These are phyloP conservation scores for Aptenodytes patagonicus DNA, from an alignment of 2,113 vertebrate species.

Conservation along the genomic window DNA sequence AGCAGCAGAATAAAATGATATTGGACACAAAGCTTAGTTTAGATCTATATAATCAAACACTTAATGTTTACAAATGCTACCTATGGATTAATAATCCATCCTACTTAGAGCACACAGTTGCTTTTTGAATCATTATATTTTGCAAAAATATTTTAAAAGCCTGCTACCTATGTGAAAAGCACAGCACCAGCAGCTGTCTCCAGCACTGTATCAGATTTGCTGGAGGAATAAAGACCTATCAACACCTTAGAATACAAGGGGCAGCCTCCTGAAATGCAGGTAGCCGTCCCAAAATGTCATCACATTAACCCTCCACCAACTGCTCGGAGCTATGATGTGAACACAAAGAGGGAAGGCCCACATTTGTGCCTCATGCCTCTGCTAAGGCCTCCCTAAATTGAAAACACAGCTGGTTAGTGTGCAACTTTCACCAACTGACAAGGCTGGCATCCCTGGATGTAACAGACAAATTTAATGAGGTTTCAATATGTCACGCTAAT, in stretches of 20 bases:
- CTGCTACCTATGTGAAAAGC: background rate
- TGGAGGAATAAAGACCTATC: background rate
- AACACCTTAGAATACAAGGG: background rate
- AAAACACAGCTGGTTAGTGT: constrained; percentile 7
- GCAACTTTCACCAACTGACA: background rate
- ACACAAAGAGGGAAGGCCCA: background rate
- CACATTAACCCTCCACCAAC: background rate
- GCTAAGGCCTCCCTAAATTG: background rate
- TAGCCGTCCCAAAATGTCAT: background rate
- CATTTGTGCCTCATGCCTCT: background rate
- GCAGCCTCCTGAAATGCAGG: background rate
- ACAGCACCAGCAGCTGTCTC: background rate
- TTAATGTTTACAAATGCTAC: background rate
- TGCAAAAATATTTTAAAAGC: background rate
- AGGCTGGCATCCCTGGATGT: background rate
- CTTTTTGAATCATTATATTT: background rate
- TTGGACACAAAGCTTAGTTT: background rate
- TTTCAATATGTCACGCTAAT: constrained; percentile 28
- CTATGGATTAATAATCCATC: background rate
- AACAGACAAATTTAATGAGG: constrained; percentile 33
- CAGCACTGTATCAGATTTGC: background rate
- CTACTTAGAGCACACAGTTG: background rate
- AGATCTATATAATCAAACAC: background rate
- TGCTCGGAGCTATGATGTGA: background rate
- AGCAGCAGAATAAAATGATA: background rate